Evolutionary conservation across 2,113 vertebrate species (phyloP), one percentile per base, ranked within the genome.

Genomic region (Procavia capensis): DNA sequence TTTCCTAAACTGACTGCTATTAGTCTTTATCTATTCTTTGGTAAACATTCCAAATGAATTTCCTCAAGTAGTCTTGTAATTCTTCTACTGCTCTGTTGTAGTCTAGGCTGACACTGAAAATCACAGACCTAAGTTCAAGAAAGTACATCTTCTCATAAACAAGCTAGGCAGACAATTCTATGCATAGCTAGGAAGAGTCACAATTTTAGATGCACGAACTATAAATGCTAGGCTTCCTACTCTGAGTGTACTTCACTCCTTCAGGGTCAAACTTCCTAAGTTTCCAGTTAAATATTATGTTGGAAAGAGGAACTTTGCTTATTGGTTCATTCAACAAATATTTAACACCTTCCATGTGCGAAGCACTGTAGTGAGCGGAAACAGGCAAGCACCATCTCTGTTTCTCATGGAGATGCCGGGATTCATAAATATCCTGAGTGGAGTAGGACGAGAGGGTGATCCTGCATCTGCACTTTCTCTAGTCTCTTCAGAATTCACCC

Each of bases 1-100:
- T 72, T 87, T 93, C 45, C 47, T 34, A 0, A 70, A 88, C 61
- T 64, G 80, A 81, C n/a, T 91, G 14, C 1, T 90, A 34, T 78
- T 85, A 43, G 34, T 11, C 64, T 93, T 79, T 50, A 41, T 93
- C n/a, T 85, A 16, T 94, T 85, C 85, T 81, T 95, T 63, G 70
- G 29, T 82, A 88, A 83, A 91, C 20, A 45, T 82, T 36, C 72
- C 64, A 63, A 50, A 76, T 50, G 83, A 72, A 84, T 92, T 78
- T 88, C 66, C 36, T 78, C n/a, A 78, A 86, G 50, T 39, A 66
- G n/a, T n/a, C 9, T 70, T 41, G n/a, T 87, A 63, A 70, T 91
- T 90, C 59, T 81, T 90, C 34, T 43, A 13, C 72, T 80, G 34
- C 85, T 83, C 59, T 83, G 20, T 90, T 83, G 13, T 82, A 95